Evolutionary conservation across 2,113 vertebrate genomes (phyloP), one percentile per base, ranked within the genome.

Genomic region (Speoplatyrhinus poulsoni): DNA sequence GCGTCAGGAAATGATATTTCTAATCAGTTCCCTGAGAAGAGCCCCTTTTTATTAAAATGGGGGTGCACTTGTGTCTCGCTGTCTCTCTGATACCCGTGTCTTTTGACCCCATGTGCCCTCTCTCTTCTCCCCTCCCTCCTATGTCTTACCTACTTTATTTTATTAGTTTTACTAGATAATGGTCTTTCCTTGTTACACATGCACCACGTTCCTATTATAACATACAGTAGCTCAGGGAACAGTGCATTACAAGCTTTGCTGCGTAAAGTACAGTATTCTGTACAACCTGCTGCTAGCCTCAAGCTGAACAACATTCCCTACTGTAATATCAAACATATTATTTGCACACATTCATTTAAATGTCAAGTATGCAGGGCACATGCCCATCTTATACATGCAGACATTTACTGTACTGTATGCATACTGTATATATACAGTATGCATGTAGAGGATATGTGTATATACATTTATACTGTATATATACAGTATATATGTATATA

Each of bases 1-100:
- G 79, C 65, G 12, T 76, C 82, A 89, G 88, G 88, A 90, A 91
- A 90, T 90, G 16, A 91, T 89, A 86, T 90, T 91, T 89, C 80
- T 88, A 91, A 92, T 90, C 88, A 87, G 85, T 73, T 70, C n/a
- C 57, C 59, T 11, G 82, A 73, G 85, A 85, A 85, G 81, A 79
- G 72, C 70, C 70, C 52, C 73, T 85, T 89, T 26, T 92, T 89
- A 89, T 92, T 88, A 91, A 87, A 85, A 77, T 76, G 16, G 76
- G 82, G 85, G 77, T 3, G 65, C 16, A 46, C 26, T 48, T 50
- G 47, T 26, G 6, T 46, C 61, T 36, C 15, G 62, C 63, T 72
- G 46, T 50, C 69, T 36, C 46, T 15, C 26, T 46, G 19, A 36
- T 41, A 41, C 36, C 0, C 7, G 36, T 41, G 7, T 41, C 36